phyloP scores from a whole-genome alignment of 1,140 invertebrate species.

The Drosophila pectinifera region DNA sequence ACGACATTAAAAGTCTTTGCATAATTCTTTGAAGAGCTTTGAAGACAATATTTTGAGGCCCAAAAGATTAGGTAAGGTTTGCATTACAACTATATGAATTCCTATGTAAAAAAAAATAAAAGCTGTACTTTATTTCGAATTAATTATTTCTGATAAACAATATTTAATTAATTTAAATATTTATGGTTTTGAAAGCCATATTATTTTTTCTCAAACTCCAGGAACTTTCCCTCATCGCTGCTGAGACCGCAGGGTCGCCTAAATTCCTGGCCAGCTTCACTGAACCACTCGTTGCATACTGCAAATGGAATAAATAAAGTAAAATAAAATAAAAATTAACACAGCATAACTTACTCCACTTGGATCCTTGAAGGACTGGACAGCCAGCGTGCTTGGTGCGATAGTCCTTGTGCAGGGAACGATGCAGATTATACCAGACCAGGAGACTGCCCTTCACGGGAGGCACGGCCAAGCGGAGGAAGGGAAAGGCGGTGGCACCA shows the following conservation, averaged over 20 bases:
- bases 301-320: conserved; percentile 75
- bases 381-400: conserved; percentile 98
- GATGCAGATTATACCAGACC: conserved; percentile 97
- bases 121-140: neutral
- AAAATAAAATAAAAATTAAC: conserved; percentile 85
- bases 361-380: conserved; percentile 97
- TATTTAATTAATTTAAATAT: neutral
- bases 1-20: neutral
- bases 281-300: conserved; percentile 98
- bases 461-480: conserved; percentile 92
- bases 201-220: conserved; percentile 19
- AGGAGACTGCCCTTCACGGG: conserved; percentile 95
- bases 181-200: neutral
- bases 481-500: conserved; percentile 98
- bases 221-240: conserved; percentile 44
- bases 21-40: neutral
- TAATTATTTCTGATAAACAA: too few species aligned
- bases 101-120: too few species aligned
- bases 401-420: conserved; percentile 95
- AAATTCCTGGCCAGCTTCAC: conserved; percentile 95
- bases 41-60: accelerated
- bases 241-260: conserved; percentile 89
- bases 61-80: too few species aligned
- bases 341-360: conserved; percentile 95
- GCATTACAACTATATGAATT: too few species aligned